Conservation (phyloP, 1,140 invertebrate species). For the Danaus plexippus region DNA sequence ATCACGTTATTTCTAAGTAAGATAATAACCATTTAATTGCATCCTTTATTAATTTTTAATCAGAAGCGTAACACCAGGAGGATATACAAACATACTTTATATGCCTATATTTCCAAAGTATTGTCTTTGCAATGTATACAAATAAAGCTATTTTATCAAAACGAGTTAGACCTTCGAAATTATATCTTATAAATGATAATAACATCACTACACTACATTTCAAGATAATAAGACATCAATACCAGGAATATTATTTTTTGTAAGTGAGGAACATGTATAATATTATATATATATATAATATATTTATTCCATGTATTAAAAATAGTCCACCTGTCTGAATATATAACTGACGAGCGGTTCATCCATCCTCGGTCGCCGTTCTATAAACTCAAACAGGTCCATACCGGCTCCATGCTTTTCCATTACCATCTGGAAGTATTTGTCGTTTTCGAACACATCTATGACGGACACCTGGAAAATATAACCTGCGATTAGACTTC, state of each 20-base stretch:
- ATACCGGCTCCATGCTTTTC: conserved; percentile 86
- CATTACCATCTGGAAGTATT: conserved; percentile 85
- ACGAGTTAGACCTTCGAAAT: too few species aligned
- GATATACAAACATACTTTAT: too few species aligned
- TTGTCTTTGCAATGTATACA: too few species aligned
- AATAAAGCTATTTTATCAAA: too few species aligned
- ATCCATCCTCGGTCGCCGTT: conserved; percentile 77
- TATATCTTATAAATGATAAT: too few species aligned
- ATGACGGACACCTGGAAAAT: conserved; percentile 73
- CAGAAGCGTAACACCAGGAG: too few species aligned
- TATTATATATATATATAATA: neutral
- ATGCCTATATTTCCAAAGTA: too few species aligned
- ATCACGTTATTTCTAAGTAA: too few species aligned
- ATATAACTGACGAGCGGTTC: conserved; percentile 82
- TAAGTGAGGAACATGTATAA: neutral
- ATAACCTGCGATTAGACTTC: neutral
- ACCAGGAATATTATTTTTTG: neutral
- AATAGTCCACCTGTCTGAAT: conserved; percentile 76
- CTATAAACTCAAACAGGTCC: conserved; percentile 87
- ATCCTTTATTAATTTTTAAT: too few species aligned
- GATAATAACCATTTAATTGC: too few species aligned
- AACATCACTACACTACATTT: too few species aligned
- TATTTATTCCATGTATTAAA: neutral
- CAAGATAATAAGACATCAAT: too few species aligned
- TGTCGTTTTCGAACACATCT: conserved; percentile 81